Evolutionary conservation across 2,888 invertebrate genomes (phyloP).

Genomic region (Microplitis deprimator): DNA sequence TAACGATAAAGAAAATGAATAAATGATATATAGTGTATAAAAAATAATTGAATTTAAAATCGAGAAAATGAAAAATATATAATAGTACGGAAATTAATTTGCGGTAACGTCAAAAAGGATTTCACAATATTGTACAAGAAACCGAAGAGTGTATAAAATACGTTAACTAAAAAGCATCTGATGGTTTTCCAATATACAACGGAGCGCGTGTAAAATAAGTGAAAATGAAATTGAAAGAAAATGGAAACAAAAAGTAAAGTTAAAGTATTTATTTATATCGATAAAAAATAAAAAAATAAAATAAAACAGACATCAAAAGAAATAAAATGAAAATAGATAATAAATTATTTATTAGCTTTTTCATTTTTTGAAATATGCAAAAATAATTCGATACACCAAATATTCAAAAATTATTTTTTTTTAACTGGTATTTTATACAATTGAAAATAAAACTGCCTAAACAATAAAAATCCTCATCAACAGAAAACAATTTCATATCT

Average conservation of each 20-base stretch:
- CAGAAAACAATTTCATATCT: background rate
- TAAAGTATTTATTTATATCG: background rate
- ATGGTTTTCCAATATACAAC: conserved; percentile 7
- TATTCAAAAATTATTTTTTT: background rate
- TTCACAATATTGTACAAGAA: conserved; percentile 2
- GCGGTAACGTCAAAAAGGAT: background rate
- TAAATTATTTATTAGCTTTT: no score
- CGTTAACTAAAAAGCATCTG: background rate
- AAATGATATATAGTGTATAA: background rate
- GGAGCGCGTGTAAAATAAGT: background rate
- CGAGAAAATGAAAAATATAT: background rate
- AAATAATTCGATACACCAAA: no score
- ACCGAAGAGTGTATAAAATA: background rate
- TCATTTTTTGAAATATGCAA: no score
- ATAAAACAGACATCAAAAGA: background rate
- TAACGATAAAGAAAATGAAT: background rate
- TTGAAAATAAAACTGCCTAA: background rate
- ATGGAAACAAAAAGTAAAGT: background rate
- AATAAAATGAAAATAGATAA: no score
- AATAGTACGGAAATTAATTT: background rate
- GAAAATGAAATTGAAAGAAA: background rate
- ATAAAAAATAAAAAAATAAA: background rate
- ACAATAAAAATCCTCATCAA: background rate
- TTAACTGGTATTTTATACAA: background rate
- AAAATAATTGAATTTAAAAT: background rate